These are phyloP conservation scores for Callospermophilus lateralis DNA, from an alignment of 2,113 vertebrate genomes.

Conservation along the genomic window DNA sequence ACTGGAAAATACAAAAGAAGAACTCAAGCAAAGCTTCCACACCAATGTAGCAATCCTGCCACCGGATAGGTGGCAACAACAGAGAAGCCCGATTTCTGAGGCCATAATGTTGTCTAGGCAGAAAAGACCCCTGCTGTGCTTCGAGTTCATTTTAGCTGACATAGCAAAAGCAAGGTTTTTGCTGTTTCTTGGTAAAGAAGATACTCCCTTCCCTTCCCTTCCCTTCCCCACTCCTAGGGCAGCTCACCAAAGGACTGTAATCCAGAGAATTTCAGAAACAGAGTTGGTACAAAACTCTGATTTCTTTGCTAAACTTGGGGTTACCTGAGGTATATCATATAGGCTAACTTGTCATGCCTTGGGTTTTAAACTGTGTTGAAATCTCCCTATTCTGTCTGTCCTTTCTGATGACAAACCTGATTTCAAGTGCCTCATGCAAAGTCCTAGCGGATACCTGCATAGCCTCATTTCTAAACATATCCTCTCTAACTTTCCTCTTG, in stretches of 20 bases:
- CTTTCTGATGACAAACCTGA: not conserved
- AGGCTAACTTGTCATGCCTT: not conserved
- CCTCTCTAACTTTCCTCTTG: not conserved
- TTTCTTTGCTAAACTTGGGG: not conserved
- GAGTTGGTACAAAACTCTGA: not conserved
- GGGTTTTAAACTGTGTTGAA: not conserved
- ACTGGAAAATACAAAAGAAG: not conserved
- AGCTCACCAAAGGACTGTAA: accelerated
- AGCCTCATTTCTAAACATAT: not conserved
- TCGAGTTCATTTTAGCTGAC: not conserved
- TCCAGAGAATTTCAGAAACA: not conserved
- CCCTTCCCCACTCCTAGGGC: accelerated
- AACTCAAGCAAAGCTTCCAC: not conserved
- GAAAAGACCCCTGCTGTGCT: not conserved
- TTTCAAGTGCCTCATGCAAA: not conserved
- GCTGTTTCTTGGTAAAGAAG: not conserved
- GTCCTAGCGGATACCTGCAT: not conserved
- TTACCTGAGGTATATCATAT: not conserved
- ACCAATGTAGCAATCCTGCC: accelerated
- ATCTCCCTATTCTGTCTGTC: not conserved
- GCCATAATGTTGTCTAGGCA: not conserved
- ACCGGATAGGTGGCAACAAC: not conserved
- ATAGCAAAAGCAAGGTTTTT: not conserved
- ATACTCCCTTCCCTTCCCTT: not conserved
- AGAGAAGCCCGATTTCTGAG: not conserved